Conservation (phyloP, 2,797 vertebrate genomes). For the Schizopygopsis pylzovi region DNA sequence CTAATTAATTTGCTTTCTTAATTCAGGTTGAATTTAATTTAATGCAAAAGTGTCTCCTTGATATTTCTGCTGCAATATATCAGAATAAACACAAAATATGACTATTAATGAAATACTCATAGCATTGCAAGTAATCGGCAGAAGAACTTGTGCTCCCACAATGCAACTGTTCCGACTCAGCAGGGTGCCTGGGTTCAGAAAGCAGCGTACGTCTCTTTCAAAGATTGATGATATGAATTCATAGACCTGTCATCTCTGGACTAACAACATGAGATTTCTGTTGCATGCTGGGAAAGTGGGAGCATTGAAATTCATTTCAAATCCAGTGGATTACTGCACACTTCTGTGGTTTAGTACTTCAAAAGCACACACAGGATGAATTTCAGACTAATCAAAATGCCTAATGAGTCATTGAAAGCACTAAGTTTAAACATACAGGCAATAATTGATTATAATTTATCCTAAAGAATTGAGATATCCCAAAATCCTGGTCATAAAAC, state of each 20-base stretch:
- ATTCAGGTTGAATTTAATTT: neutral
- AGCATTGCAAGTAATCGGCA: neutral
- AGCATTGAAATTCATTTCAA: constrained; percentile 28
- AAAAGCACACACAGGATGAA: neutral
- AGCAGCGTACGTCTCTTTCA: constrained; percentile 23
- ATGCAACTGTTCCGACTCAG: constrained; percentile 8
- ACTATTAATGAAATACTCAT: neutral
- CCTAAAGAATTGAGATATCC: neutral
- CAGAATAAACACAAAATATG: neutral
- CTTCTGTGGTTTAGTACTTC: neutral
- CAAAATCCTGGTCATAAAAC: neutral
- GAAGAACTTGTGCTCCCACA: constrained; percentile 18
- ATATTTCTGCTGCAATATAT: neutral
- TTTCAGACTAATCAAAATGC: neutral
- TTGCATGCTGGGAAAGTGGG: constrained; percentile 14
- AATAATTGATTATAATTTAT: neutral
- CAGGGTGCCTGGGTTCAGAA: constrained; percentile 25
- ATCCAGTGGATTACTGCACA: constrained; percentile 6
- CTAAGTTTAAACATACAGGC: neutral
- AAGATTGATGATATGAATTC: constrained; percentile 39
- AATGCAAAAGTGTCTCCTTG: neutral
- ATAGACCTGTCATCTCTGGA: constrained; percentile 22
- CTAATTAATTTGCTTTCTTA: neutral
- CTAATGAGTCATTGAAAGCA: neutral
- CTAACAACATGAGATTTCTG: constrained; percentile 17